Conservation (phyloP, 2,113 vertebrate genomes). For the Edolisoma coerulescens region DNA sequence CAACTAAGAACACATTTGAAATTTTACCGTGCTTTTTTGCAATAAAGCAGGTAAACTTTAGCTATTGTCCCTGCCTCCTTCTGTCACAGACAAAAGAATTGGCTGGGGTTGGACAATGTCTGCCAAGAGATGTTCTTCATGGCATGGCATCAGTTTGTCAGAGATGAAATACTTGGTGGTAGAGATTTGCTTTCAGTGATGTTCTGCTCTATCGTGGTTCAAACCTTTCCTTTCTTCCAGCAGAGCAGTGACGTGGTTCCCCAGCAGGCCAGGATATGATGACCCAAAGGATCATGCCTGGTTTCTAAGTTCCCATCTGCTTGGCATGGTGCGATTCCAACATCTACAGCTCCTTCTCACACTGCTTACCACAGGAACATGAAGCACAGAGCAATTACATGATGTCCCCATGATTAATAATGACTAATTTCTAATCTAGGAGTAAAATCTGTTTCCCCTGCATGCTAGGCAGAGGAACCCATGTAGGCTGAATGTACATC, state of each 20-base stretch:
- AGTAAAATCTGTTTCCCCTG: background rate
- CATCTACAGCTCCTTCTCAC: background rate
- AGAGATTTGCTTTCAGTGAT: background rate
- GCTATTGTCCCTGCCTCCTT: background rate
- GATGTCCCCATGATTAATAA: background rate
- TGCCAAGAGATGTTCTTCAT: background rate
- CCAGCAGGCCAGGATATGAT: background rate
- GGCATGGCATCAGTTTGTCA: background rate
- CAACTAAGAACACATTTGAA: background rate
- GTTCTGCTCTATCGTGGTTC: background rate
- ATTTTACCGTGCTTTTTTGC: background rate
- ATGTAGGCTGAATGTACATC: background rate
- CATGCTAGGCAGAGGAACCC: background rate
- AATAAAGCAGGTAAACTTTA: background rate
- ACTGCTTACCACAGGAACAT: background rate
- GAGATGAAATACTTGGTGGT: background rate
- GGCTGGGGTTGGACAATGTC: background rate
- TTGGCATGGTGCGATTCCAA: background rate
- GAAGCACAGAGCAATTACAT: background rate
- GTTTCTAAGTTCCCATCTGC: slow-evolving; percentile 20
- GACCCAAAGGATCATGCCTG: background rate
- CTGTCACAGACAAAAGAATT: background rate
- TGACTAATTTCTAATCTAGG: background rate
- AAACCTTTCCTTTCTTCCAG: background rate
- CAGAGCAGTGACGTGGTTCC: slow-evolving; percentile 2